Evolutionary conservation across 2,113 vertebrate genomes (phyloP).

Genomic region (Leucosticte australis): DNA sequence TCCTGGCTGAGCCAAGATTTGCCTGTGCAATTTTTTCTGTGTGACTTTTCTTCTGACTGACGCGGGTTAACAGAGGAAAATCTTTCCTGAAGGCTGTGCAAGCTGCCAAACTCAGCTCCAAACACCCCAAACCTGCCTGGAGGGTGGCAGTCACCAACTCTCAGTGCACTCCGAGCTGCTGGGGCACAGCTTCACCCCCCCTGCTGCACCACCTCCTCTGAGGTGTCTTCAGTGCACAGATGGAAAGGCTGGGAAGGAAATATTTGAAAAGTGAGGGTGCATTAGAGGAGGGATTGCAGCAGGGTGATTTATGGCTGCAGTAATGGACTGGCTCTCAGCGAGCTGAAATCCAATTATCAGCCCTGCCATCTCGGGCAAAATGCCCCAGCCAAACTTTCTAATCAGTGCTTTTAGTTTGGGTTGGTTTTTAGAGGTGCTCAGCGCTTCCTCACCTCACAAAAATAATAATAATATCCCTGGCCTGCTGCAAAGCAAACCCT

Average conservation of each 20-base stretch:
- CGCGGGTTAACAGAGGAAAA: not conserved
- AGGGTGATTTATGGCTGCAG: conserved; percentile 11
- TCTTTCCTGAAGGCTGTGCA: not conserved
- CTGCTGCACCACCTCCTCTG: fast-evolving
- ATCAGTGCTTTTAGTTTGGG: not conserved
- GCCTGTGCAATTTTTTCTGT: not conserved
- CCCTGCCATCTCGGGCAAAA: conserved; percentile 17
- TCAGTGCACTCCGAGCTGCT: not conserved
- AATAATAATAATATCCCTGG: not conserved
- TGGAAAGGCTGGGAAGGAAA: not conserved
- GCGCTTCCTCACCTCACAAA: not conserved
- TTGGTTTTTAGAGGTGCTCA: not conserved
- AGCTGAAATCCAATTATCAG: conserved; percentile 34
- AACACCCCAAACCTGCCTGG: not conserved
- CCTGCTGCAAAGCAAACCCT: not conserved
- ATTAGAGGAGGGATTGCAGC: conserved; percentile 1
- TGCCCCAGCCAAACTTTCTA: not conserved
- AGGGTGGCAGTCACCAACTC: not conserved
- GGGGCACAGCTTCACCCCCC: not conserved
- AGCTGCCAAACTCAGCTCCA: not conserved
- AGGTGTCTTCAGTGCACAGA: not conserved
- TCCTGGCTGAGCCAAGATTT: not conserved
- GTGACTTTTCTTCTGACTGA: not conserved
- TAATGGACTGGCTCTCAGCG: conserved; percentile 11
- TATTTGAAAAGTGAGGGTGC: not conserved